Conservation (phyloP, 2,113 vertebrate species). For the Panthera tigris region DNA sequence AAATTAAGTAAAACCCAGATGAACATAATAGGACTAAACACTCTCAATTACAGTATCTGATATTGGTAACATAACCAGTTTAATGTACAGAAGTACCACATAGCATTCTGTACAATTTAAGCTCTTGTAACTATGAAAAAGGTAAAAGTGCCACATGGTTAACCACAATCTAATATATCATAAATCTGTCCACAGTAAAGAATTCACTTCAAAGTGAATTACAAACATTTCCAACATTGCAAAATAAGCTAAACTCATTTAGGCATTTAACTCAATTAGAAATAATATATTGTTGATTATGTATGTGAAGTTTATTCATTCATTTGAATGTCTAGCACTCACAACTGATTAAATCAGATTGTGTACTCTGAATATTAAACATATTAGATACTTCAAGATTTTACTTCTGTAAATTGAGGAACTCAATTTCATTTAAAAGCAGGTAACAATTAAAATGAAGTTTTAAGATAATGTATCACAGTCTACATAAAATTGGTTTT, state of each 20-base stretch:
- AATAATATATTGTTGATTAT: conserved; percentile 70
- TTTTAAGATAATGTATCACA: conserved; percentile 48
- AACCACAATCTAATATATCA: background rate
- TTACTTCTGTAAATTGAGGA: conserved; percentile 50
- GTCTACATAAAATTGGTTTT: conserved; percentile 45
- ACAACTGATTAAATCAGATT: conserved; percentile 67
- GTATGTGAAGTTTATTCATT: conserved; percentile 59
- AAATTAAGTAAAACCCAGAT: background rate
- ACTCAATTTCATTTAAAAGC: conserved; percentile 58
- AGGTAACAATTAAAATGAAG: conserved; percentile 63
- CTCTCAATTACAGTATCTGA: background rate
- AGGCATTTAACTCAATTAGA: conserved; percentile 69
- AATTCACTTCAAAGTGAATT: conserved; percentile 60
- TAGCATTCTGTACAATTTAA: background rate
- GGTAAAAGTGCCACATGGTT: background rate
- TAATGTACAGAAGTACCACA: background rate
- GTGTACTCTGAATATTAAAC: conserved; percentile 66
- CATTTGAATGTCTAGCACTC: conserved; percentile 54
- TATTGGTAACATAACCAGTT: background rate
- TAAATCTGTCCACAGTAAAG: conserved; percentile 29
- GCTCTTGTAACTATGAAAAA: background rate
- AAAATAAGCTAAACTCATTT: conserved; percentile 64
- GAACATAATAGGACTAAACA: background rate
- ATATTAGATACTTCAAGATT: conserved; percentile 61
- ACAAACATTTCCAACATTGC: conserved; percentile 55